Base-by-base conservation (phyloP, 2,797 vertebrate species). In the Chelon labrosus region DNA sequence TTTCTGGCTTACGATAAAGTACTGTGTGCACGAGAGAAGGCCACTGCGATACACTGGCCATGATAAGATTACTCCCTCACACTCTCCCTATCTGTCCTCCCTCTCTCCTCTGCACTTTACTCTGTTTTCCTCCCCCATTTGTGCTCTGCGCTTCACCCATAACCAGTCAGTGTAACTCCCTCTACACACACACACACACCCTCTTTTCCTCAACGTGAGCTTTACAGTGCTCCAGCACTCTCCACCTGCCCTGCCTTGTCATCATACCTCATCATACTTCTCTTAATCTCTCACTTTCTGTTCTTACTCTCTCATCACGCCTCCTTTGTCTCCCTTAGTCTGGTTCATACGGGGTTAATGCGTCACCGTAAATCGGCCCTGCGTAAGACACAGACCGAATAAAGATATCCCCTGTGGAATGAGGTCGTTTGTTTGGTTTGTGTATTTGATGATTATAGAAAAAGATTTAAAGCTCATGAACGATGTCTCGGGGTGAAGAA, bases 21-120 rank as follows among this genome's bases (percentile, higher is more conserved):
- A 68, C 47, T 70, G 12, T 55, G 59, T 87, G 84, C 76, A 62
- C 77, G 82, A 84, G 73, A 87, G 82, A 76, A 74, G 65, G 61
- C 84, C 80, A 62, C 82, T 81, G 83, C n/a, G 63, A 80, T 78
- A 83, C 76, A 90, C 60, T 65, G 75, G 70, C 79, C 57, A 22
- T 72, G 88, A 91, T 92, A 92, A 91, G 86, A 90, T 87, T 78
- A 83, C 79, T 81, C 79, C 77, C 82, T 69, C 76, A 77, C 73
- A 58, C 81, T 72, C 70, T 72, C 69, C 57, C 69, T 59, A 71
- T 63, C 84, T 72, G 73, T 80, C 80, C 79, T 87, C 77, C 76
- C 73, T 70, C 53, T 80, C 59, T 75, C 69, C 70, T 73, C 72
- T 82, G 76, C 69, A 70, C 73, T 85, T 80, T 73, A 74, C 77